Base-by-base conservation (phyloP, 1,140 invertebrate species). In the Eciton burchellii region DNA sequence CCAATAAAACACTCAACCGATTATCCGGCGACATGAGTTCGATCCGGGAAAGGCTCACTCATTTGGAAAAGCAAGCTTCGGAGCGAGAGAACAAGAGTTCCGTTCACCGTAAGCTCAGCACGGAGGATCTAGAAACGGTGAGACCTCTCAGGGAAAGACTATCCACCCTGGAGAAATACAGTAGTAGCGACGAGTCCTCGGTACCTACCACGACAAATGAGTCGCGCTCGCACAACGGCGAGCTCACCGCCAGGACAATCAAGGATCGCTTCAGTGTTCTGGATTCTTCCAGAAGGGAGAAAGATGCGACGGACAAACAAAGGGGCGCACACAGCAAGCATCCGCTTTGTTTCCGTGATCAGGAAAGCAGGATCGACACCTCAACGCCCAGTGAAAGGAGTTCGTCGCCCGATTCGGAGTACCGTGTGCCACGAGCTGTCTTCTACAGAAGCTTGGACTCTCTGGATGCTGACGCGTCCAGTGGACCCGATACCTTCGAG, bases 371-470 rank as follows among this genome's bases (percentile, higher is more conserved):
- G 59, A 83, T 89, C 45, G 76, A 89, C 35, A 90, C 85, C 0
- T 90, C 89, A 47, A 84, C 85, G 1, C 84, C 85, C 1, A 86
- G 93, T 71, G 93, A 94, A 54, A 89, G 92, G 47, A 93, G 92
- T 57, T 94, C 92, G 0, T 94, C 93, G 0, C 93, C 93, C 0
- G 93, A 94, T 45, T 93, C 92, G 3, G 93, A 94, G 21, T 94
- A 94, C 43, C 89, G 91, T 0, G 91, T 81, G 57, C 89, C 90
- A 0, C 88, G 91, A 35, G 86, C 93, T 35, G 94, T 94, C 49
- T 96, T 95, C 84, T 96, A 96, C 84, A 94, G 95, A 8, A 96
- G 96, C 65, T 91, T 96, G 29, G 96, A 96, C 81, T 96, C 95
- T 41, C 91, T 96, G 81, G 95, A 96, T 85, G 93, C 94, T 0